Conservation (phyloP, 2,113 vertebrate genomes). For the Phoenicopterus ruber region DNA sequence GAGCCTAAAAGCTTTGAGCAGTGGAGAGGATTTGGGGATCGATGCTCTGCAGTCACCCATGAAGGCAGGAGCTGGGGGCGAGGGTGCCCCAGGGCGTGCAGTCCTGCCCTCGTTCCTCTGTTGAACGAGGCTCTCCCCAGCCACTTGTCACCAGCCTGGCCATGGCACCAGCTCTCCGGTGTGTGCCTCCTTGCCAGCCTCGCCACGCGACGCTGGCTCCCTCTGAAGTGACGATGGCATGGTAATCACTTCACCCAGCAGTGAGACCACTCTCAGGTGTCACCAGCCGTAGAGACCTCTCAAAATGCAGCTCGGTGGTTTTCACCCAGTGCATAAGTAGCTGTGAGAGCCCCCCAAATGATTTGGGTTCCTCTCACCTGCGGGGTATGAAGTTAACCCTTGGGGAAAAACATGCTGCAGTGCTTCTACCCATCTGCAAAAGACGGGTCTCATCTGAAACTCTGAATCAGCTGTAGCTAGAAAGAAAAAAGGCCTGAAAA, state of each 20-base stretch:
- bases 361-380: background rate
- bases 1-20: conserved; percentile 29
- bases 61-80: background rate
- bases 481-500: background rate
- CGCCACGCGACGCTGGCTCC: rapidly evolving
- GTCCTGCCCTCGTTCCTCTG: background rate
- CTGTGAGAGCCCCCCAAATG: background rate
- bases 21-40: background rate
- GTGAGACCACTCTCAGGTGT: background rate
- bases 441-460: background rate
- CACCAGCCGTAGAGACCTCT: background rate
- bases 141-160: background rate
- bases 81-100: background rate
- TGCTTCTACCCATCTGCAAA: background rate
- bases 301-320: background rate
- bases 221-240: rapidly evolving
- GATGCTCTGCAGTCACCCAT: background rate
- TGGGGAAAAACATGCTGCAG: rapidly evolving
- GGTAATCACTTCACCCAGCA: background rate
- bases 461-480: rapidly evolving
- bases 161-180: rapidly evolving
- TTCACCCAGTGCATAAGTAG: background rate
- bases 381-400: background rate
- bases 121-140: background rate
- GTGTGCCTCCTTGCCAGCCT: background rate